Conservation (phyloP, 2,113 vertebrate species). For the Antechinus flavipes region DNA sequence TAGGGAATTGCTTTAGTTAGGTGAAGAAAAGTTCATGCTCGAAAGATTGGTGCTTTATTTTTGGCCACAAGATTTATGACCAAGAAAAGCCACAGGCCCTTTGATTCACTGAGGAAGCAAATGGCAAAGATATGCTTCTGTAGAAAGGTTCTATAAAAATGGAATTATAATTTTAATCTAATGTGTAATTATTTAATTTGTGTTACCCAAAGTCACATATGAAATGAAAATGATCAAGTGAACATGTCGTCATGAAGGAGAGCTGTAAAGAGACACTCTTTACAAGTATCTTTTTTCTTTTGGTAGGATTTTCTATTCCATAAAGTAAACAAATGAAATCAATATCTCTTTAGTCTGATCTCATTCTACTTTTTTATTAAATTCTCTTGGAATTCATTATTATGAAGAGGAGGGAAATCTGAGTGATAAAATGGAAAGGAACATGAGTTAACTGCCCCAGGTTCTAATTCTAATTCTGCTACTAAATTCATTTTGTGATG, state of each 20-base stretch:
- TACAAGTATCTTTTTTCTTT: background rate
- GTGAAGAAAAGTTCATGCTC: background rate
- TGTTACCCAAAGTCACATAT: background rate
- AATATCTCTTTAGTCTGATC: background rate
- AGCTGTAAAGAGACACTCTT: background rate
- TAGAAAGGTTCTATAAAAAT: background rate
- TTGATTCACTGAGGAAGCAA: background rate
- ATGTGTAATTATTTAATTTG: background rate
- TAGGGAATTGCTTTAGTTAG: background rate
- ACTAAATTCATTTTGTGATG: no score
- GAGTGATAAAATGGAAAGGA: no score
- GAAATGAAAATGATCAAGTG: background rate
- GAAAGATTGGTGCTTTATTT: background rate
- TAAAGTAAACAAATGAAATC: conserved; percentile 20
- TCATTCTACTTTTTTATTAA: no score
- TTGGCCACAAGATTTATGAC: background rate
- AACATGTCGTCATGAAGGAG: background rate
- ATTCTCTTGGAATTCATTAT: no score
- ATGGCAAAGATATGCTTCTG: background rate
- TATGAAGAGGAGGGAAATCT: no score
- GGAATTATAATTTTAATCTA: background rate
- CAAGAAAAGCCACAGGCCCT: background rate
- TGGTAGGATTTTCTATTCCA: background rate
- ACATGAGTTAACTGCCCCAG: no score
- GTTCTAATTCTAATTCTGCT: no score